phyloP scores from a whole-genome alignment of 2,113 vertebrate species.

The Aphyosemion australe region DNA sequence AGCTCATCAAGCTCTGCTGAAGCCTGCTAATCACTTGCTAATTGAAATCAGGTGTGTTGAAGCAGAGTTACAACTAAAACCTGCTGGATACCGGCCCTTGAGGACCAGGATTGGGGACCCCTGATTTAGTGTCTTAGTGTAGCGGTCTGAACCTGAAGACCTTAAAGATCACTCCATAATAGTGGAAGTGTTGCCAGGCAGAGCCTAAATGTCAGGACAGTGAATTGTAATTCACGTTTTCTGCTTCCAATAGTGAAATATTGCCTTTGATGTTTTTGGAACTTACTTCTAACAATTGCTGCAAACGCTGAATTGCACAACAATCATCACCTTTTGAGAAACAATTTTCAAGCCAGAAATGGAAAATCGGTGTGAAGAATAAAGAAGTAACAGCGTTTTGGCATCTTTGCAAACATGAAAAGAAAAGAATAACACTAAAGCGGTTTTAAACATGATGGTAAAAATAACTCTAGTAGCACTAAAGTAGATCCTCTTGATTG shows the following conservation, averaged over 20 bases:
- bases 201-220: neutral
- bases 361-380: neutral
- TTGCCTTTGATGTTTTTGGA: neutral
- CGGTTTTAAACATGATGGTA: neutral
- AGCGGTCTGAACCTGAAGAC: conserved; percentile 11
- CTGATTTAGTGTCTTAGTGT: conserved; percentile 14
- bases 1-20: no score
- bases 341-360: neutral
- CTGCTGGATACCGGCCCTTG: no score
- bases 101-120: no score
- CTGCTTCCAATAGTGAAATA: neutral
- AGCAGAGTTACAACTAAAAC: no score
- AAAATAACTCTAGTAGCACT: neutral
- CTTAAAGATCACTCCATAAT: conserved; percentile 4
- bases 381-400: neutral
- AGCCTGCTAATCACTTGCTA: no score
- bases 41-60: no score
- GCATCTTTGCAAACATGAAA: neutral
- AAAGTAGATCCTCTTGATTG: neutral
- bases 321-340: neutral
- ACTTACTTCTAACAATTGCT: neutral
- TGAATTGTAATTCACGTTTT: conserved; percentile 1
- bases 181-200: neutral
- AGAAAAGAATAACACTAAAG: neutral
- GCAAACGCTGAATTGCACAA: neutral